These are phyloP conservation scores for Nephotettix cincticeps DNA, from an alignment of 1,140 invertebrate species.

Conservation along the genomic window DNA sequence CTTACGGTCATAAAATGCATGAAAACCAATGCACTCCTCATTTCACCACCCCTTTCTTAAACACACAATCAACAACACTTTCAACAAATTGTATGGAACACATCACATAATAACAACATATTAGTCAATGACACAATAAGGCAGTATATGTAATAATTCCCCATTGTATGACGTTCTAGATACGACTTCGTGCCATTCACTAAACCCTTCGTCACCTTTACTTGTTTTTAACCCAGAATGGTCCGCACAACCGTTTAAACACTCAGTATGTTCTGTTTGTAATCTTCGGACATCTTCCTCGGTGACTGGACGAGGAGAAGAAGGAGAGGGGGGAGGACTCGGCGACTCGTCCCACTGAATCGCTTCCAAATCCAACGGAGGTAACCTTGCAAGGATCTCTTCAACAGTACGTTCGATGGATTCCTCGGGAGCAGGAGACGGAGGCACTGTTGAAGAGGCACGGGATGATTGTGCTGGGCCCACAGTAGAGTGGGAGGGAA, in stretches of 20 bases:
- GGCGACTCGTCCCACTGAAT: constrained; percentile 53
- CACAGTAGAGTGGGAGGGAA: constrained; percentile 23
- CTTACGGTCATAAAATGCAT: constrained; percentile 1
- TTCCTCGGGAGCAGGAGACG: constrained; percentile 23
- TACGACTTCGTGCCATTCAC: constrained; percentile 80
- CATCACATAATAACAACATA: constrained; percentile 20
- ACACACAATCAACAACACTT: constrained; percentile 17
- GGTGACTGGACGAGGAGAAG: constrained; percentile 38
- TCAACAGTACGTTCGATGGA: constrained; percentile 45
- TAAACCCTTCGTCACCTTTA: constrained; percentile 52
- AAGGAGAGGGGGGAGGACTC: constrained; percentile 40
- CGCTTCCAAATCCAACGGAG: constrained; percentile 58
- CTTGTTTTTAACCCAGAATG: constrained; percentile 18
- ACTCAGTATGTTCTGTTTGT: constrained; percentile 50
- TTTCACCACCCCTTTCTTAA: background rate
- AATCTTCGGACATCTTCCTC: constrained; percentile 49
- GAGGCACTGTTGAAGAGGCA: constrained; percentile 8
- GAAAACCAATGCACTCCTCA: constrained; percentile 14
- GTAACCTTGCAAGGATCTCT: constrained; percentile 60
- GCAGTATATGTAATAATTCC: constrained; percentile 80
- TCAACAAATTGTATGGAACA: constrained; percentile 24
- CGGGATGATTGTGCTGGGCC: background rate
- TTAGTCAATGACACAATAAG: constrained; percentile 90
- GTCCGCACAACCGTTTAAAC: constrained; percentile 65
- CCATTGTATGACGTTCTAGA: constrained; percentile 65